phyloP scores from a whole-genome alignment of 2,113 vertebrate genomes.

The Alectura lathami region DNA sequence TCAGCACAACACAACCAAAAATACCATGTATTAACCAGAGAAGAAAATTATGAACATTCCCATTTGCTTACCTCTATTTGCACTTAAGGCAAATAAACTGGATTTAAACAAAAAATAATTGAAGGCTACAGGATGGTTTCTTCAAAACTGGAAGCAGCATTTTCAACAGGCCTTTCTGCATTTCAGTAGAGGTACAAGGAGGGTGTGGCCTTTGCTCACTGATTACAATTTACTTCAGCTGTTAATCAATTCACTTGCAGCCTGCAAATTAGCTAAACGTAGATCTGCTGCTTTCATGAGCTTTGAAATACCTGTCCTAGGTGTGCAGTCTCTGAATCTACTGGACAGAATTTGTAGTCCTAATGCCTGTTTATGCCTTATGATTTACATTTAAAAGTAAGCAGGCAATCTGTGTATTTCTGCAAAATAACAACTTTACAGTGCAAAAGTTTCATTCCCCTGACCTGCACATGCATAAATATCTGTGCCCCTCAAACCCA shows the following conservation, averaged over 20 bases:
- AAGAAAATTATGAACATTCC: background rate
- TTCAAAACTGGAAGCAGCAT: background rate
- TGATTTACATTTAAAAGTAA: background rate
- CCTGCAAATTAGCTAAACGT: background rate
- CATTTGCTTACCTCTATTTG: background rate
- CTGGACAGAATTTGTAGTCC: background rate
- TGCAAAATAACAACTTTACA: background rate
- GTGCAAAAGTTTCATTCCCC: background rate
- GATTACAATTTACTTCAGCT: background rate
- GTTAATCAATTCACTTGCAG: background rate
- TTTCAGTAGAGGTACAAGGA: background rate
- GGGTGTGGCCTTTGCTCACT: background rate
- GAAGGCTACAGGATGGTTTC: background rate
- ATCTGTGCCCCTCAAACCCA: background rate
- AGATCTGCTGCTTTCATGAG: background rate
- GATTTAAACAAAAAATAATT: background rate
- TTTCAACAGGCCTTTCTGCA: background rate
- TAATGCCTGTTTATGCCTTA: background rate
- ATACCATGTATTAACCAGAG: background rate
- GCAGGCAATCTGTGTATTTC: background rate
- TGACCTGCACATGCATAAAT: background rate
- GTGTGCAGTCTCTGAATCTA: background rate
- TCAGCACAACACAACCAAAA: constrained; percentile 17
- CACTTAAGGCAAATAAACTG: background rate
- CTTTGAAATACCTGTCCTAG: background rate